phyloP scores from a whole-genome alignment of 2,113 vertebrate genomes.

The Falco punctatus region DNA sequence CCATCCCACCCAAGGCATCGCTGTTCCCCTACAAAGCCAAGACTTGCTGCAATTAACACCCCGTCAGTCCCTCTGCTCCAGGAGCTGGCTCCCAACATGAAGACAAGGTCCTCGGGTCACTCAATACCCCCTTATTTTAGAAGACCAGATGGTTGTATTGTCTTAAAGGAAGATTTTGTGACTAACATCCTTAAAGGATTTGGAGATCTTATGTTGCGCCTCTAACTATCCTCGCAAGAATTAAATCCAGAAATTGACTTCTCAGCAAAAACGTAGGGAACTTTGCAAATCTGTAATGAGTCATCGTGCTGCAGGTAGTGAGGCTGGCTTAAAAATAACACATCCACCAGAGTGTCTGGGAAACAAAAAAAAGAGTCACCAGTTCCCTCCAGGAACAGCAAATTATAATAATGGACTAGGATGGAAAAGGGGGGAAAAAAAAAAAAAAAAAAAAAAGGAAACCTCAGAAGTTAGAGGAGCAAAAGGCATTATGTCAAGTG shows the following conservation, averaged over 20 bases:
- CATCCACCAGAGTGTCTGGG: background rate
- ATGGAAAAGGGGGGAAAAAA: background rate
- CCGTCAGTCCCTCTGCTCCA: background rate
- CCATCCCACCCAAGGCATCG: background rate
- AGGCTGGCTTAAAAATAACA: constrained; percentile 8
- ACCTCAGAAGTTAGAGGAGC: background rate
- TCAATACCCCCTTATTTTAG: background rate
- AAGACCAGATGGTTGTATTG: rapidly evolving
- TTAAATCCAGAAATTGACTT: background rate
- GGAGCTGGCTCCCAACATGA: background rate
- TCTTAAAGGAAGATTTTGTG: background rate
- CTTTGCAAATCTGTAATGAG: background rate
- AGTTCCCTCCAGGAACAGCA: background rate
- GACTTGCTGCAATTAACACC: background rate
- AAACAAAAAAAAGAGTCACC: background rate
- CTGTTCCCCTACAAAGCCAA: background rate
- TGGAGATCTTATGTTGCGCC: background rate
- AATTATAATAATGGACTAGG: background rate
- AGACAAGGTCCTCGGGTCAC: background rate
- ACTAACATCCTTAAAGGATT: background rate
- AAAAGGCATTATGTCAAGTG: rapidly evolving
- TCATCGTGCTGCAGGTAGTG: background rate
- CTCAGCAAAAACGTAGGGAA: background rate
- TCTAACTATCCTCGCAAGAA: background rate
- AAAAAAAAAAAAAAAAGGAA: background rate